phyloP scores from a whole-genome alignment of 30 jellyfish, hydroid and myxozoan genomes.

The Aurelia coerulea region DNA sequence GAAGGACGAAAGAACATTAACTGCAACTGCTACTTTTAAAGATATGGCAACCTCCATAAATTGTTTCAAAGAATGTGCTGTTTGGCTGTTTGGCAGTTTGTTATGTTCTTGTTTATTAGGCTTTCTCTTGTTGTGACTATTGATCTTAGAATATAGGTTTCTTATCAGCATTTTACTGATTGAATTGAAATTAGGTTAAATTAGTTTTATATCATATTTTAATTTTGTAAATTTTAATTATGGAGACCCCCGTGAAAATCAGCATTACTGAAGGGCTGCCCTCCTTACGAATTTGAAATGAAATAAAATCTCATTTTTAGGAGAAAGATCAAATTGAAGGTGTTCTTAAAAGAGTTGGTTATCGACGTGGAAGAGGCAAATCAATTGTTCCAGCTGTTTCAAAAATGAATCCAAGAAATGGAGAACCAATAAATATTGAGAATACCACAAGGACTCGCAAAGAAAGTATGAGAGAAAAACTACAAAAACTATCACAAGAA shows the following conservation, averaged over 20 bases:
- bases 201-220: too few species aligned
- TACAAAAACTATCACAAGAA: conserved; percentile 15
- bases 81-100: too few species aligned
- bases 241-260: neutral
- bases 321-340: conserved; percentile 50
- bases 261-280: neutral
- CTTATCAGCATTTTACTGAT: too few species aligned
- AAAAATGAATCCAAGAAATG: neutral
- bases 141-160: too few species aligned
- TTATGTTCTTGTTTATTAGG: too few species aligned
- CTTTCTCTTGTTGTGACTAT: too few species aligned
- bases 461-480: conserved; percentile 39
- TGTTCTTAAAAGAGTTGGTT: conserved; percentile 61
- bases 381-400: conserved; percentile 73
- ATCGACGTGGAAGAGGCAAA: conserved; percentile 71
- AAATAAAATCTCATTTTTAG: conserved; percentile 4
- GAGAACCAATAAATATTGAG: neutral
- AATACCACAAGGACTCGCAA: neutral
- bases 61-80: too few species aligned
- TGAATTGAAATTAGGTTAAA: too few species aligned
- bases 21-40: too few species aligned
- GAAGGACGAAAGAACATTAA: too few species aligned
- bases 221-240: too few species aligned
- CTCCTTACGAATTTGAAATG: neutral
- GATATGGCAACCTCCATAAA: too few species aligned